Conservation (phyloP, 2,797 vertebrate genomes). For the Cheirogaleus major region DNA sequence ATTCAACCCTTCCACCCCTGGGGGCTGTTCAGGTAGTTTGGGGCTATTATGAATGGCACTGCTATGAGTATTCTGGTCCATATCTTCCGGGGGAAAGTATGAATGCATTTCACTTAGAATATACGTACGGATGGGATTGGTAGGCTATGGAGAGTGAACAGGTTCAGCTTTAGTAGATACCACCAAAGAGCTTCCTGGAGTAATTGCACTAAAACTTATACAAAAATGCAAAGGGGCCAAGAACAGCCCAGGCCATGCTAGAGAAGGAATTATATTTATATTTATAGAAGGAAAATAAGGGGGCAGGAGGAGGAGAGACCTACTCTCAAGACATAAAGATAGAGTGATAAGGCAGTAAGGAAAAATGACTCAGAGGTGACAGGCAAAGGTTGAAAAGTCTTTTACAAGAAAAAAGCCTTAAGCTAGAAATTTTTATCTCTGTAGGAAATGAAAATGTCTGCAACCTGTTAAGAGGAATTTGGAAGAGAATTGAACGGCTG, state of each 20-base stretch:
- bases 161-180: background rate
- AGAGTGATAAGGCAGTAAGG: background rate
- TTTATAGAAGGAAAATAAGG: background rate
- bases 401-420: background rate
- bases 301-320: background rate
- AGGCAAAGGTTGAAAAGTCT: background rate
- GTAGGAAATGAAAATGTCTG: background rate
- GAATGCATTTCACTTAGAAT: background rate
- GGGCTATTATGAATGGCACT: background rate
- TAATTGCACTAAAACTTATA: background rate
- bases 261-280: background rate
- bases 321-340: background rate
- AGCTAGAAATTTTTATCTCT: background rate
- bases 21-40: background rate
- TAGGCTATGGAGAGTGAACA: rapidly evolving
- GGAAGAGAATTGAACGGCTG: background rate
- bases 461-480: background rate
- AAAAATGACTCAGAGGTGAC: background rate
- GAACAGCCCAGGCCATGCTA: background rate
- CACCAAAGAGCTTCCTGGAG: background rate
- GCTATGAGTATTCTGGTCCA: no score
- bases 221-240: background rate
- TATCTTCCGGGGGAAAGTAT: no score
- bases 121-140: background rate
- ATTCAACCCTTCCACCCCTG: background rate